Evolutionary conservation across 2,888 invertebrate species (phyloP), one percentile per base, ranked within the genome.

Genomic region (Leptinotarsa rubiginosa): DNA sequence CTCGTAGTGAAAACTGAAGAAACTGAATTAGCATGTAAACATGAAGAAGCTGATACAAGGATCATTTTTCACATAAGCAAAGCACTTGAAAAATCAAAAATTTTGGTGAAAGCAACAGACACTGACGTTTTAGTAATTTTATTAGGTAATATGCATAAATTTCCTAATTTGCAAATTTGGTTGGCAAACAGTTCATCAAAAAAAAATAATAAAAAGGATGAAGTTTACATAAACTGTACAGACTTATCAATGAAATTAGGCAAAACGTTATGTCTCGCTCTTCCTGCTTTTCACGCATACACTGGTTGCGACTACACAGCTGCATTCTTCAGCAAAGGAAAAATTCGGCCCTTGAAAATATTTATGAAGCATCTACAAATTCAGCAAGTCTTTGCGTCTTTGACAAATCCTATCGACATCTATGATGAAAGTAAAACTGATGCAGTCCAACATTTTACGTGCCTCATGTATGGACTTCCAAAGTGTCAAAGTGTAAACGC

Each of bases 41-140:
- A 71, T 66, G 65, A 71, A 41, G 71, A 66, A 47, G 71, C 54
- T 12, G 54, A 71, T 65, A 66, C 66, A n/a, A 16, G 54, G 41
- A 71, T 71, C 18, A 66, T 71, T 13, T 71, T 65, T 71, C 71
- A 71, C 65, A 65, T 71, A 41, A 71, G 54, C 47, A 65, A 71
- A 56, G 65, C 65, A 49, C 47, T 18, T 18, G 56, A 56, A 54
- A 18, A 71, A 41, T 65, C 52, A 65, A 4, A 25, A 25, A 25
- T 25, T 25, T 49, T 65, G 52, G 18, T 70, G 13, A 47, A 65
- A 70, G 25, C 50, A 50, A 20, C 70, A 31, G 65, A 70, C 62
- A 64, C 65, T 16, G 65, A 65, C 54, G 65, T 70, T 54, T n/a
- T 54, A n/a, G 54, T 54, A 54, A 54, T 54, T n/a, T n/a, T n/a